Evolutionary conservation across 2,113 vertebrate species (phyloP), one percentile per base, ranked within the genome.

Genomic region (Amazona guildingii): DNA sequence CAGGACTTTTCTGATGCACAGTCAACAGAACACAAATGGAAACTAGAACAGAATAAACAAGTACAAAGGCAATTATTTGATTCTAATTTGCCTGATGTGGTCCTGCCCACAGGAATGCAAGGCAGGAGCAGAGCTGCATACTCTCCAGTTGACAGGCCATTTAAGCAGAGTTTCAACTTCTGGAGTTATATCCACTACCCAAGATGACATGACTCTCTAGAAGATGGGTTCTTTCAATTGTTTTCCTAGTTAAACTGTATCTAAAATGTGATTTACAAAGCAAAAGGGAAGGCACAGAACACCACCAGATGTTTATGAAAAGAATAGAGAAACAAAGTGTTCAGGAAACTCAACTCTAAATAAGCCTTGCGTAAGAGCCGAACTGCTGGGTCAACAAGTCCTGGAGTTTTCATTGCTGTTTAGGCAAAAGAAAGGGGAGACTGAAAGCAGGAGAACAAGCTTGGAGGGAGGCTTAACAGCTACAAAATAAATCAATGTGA

Each of bases 1-100:
- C 83, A 96, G 35, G 23, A 75, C 29, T 75, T 29, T 39, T 28
- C 55, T 84, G 80, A 64, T 48, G 73, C 33, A 85, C 8, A 46
- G 54, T 67, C 41, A 74, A 82, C 23, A 70, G 35, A 90, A 85
- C 43, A 70, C 46, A 90, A 92, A 59, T 4, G 9, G 73, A 95
- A 95, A 95, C 68, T 13, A 17, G 28, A 83, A 96, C n/a, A 73
- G 66, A 94, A 83, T n/a, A 81, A 92, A 77, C 35, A 95, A 77
- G 41, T 2, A 88, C 72, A 54, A 25, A 77, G 39, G 64, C n/a
- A 95, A 88, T 75, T 90, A 90, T 57, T 83, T 88, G 14, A 80
- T 67, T 88, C 28, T 81, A 17, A 78, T 70, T 61, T 66, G 24
- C 59, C 37, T 80, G 82, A 75, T 16, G 51, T 54, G 23, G 43